Conservation (phyloP, 30 jellyfish, hydroid and myxozoan species). For the Nemopilema nomurai region DNA sequence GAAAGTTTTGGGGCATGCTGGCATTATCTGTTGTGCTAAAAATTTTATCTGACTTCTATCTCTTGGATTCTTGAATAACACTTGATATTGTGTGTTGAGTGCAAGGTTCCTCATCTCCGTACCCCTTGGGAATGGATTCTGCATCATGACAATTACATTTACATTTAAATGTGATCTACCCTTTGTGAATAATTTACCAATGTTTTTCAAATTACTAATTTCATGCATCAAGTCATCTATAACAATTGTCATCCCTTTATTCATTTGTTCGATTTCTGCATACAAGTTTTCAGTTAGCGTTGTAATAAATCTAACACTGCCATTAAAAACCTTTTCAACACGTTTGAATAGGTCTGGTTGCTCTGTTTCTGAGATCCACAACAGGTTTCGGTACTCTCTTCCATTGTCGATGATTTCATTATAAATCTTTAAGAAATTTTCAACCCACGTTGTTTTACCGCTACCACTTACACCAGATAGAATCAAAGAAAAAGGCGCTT, state of each 20-base stretch:
- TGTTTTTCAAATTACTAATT: too few relatives aligned
- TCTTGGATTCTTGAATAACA: conserved; percentile 34
- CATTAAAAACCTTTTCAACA: conserved; percentile 5
- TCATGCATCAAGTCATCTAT: too few relatives aligned
- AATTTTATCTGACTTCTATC: conserved; percentile 28
- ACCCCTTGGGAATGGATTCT: too few relatives aligned
- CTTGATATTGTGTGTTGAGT: too few relatives aligned
- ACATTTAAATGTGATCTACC: too few relatives aligned
- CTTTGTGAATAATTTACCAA: too few relatives aligned
- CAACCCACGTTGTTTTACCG: conserved; percentile 59
- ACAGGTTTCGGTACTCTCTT: not conserved
- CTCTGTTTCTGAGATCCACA: conserved; percentile 34
- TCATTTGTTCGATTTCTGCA: not conserved
- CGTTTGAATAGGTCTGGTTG: conserved; percentile 38
- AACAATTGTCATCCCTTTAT: too few relatives aligned
- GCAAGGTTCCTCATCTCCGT: too few relatives aligned
- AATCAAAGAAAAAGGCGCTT: conserved; percentile 30
- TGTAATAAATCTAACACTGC: conserved; percentile 2
- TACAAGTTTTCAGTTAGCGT: conserved; percentile 20
- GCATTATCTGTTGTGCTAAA: conserved; percentile 36
- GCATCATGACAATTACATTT: too few relatives aligned
- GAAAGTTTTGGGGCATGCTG: not conserved
- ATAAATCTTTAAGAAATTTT: not conserved
- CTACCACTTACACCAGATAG: conserved; percentile 26
- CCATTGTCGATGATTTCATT: not conserved